Percentiles rank a stretch among this genome's conserved stretches.
Evolutionary conservation across 2,888 invertebrate genomes (phyloP).

Genomic region (Cynaeus angustus): DNA sequence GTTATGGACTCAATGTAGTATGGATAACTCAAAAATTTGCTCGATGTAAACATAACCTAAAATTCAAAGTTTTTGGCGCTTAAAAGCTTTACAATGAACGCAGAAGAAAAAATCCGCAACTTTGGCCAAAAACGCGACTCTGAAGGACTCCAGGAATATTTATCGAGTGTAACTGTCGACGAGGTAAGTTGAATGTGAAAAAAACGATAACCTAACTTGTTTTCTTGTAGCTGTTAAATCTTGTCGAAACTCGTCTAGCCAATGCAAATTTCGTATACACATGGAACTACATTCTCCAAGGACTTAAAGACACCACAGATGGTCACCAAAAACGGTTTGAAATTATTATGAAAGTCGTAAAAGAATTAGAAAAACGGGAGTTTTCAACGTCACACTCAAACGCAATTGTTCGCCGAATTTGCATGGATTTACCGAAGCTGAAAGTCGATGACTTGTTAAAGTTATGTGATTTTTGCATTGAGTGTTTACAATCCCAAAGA

Average conservation of each 20-base stretch:
- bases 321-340: conserved; percentile 64
- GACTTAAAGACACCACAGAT: conserved; percentile 60
- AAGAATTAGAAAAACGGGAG: conserved; percentile 62
- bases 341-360: conserved; percentile 60
- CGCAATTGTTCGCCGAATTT: conserved; percentile 73
- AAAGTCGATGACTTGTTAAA: conserved; percentile 73
- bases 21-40: neutral
- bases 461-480: conserved; percentile 75
- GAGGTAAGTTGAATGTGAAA: conserved; percentile 31
- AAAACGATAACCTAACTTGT: neutral
- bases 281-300: conserved; percentile 66
- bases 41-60: conserved; percentile 21
- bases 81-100: conserved; percentile 21
- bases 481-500: conserved; percentile 73
- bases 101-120: conserved; percentile 59
- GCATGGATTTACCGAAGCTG: conserved; percentile 73
- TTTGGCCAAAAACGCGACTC: conserved; percentile 61
- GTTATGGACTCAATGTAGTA: neutral
- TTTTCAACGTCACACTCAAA: conserved; percentile 68
- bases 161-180: conserved; percentile 53
- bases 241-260: conserved; percentile 58
- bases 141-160: conserved; percentile 58
- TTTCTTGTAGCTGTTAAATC: conserved; percentile 59
- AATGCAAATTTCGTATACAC: conserved; percentile 60
- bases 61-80: conserved; percentile 30